Base-by-base conservation (phyloP, 1,140 invertebrate genomes). In the Nomia melanderi region DNA sequence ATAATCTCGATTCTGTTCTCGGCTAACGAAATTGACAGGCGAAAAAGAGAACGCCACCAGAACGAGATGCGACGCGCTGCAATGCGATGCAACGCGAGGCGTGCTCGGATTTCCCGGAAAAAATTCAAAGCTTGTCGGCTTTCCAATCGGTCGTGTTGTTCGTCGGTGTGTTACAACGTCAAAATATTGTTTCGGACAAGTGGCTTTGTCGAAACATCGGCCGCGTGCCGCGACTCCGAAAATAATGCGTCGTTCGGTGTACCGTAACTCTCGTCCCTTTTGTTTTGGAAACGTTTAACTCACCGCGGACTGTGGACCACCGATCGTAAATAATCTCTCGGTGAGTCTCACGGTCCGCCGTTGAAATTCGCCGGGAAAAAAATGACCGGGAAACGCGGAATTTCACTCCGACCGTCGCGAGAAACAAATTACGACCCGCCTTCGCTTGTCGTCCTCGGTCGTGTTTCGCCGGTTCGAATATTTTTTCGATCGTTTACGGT, bases 121-220 rank as follows among this genome's bases (percentile, higher is more conserved):
- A 74, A 78, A 78, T 65, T 74, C 62, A 33, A 27, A 47, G 73
- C 63, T 56, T 74, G 60, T 50, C 60, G 60, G 47, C n/a, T 78
- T 72, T 78, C 64, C 50, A 44, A 57, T 78, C 56, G 66, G 44
- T 70, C 65, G 60, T 57, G 74, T 77, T 77, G 57, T 41, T 25
- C 66, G 66, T 9, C 56, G 39, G 14, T 31, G 41, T 25, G 74
- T 77, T 71, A 77, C 57, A 69, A 39, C 57, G 57, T 71, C 74
- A 71, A 77, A 77, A 77, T 77, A 77, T 77, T 77, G 74, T 77
- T 71, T 50, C 74, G 74, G 56, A 53, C 39, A 77, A 62, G 31
- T 71, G 56, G 66, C 54, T 39, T 71, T 62, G 74, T 65, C 29
- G 60, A 78, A 78, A 73, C 39, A 63, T 74, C 23, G 69, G 23